Evolutionary conservation across 2,113 vertebrate species (phyloP).

Genomic region (Apteryx mantelli): DNA sequence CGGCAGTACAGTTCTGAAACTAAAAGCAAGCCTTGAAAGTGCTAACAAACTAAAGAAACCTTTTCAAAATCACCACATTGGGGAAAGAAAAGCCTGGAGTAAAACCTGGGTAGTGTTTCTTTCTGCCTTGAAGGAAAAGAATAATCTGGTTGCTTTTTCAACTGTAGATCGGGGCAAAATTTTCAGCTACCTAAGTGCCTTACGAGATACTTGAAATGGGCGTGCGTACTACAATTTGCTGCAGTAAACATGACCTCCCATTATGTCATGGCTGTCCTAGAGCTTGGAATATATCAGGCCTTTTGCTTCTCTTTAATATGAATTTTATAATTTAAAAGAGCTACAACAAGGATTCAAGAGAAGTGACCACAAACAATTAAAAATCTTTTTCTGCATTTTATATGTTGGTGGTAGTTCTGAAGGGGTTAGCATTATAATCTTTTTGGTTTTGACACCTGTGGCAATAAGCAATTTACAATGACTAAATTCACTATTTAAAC

Average conservation of each 20-base stretch:
- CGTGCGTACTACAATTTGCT: background rate
- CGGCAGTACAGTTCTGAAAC: background rate
- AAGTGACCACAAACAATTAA: conserved; percentile 42
- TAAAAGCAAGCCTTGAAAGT: background rate
- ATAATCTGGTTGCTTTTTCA: conserved; percentile 3
- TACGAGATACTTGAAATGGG: background rate
- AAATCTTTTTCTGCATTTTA: background rate
- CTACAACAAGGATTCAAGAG: background rate
- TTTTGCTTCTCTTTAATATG: background rate
- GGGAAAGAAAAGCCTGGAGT: conserved; percentile 13
- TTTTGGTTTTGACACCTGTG: conserved; percentile 69
- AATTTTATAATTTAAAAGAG: background rate
- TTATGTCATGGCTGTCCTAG: background rate
- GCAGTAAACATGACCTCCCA: background rate
- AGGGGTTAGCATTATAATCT: conserved; percentile 20
- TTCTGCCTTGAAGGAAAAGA: conserved; percentile 30
- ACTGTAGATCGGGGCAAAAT: background rate
- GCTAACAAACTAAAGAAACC: background rate
- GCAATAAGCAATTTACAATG: conserved; percentile 61
- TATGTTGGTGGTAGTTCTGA: conserved; percentile 34
- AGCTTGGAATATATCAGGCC: background rate
- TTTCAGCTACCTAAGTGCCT: background rate
- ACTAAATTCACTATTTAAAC: conserved; percentile 67
- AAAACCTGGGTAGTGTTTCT: background rate
- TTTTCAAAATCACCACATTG: background rate